Base-by-base conservation (phyloP, 2,888 invertebrate genomes). In the Drosophila vallismaia region DNA sequence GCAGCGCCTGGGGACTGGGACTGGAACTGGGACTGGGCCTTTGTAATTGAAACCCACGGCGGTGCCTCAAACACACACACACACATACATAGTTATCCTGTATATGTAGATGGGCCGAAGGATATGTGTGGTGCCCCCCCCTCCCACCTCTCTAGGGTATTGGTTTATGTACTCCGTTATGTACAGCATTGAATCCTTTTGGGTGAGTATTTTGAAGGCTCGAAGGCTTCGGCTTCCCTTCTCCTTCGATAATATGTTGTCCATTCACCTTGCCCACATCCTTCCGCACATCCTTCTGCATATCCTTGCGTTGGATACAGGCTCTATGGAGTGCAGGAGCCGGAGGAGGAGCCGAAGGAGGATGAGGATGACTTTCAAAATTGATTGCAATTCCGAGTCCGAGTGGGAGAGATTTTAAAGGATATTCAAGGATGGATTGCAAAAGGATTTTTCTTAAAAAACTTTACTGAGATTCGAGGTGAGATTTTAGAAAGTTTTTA, bases 181-280 rank as follows among this genome's bases (percentile, higher is more conserved):
- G 31, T 51, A 38, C 19, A 19, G 19, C 19, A 19, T 14, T 19
- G 19, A 19, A 45, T 60, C 59, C 59, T 54, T 45, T 24, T n/a
- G 54, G 45, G 29, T 24, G 49, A 59, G 60, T 70, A 71, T 69
- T 45, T 70, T 57, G 67, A n/a, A n/a, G n/a, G 57, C 40, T 64
- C 51, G 36, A 36, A 52, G 40, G 42, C 33, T 31, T 29, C 58
- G 5, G 19, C 42, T 14, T n/a, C 7, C 45, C 42, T 38, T 73
- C 19, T 19, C 19, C 19, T 82, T 68, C 84, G 78, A 82, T 82
- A 82, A 79, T 77, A 74, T 74, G 77, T 86, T 82, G 86, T 86
- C 77, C 86, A 82, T 83, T 82, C 86, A 82, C 86, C 81, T 83
- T 83, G 49, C 71, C 66, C 68, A 62, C 36, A 53, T 19, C 19